phyloP scores from a whole-genome alignment of 1,140 invertebrate species.

The Drosophila fuyamai region DNA sequence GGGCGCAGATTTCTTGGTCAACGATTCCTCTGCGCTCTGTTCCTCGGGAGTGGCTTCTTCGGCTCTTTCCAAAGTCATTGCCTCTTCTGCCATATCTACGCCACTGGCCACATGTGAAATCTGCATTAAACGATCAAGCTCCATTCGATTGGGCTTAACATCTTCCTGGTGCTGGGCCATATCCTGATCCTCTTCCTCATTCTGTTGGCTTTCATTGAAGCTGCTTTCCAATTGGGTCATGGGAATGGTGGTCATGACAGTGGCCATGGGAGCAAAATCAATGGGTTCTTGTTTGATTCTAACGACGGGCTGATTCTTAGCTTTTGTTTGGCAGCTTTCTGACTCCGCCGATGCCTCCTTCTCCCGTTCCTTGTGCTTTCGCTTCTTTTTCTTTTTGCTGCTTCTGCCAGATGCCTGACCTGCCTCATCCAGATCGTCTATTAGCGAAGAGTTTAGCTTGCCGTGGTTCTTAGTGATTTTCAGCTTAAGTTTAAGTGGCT shows the following conservation, averaged over 20 bases:
- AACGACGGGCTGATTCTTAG: not conserved
- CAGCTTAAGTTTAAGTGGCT: constrained; percentile 70
- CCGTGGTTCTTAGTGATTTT: constrained; percentile 83
- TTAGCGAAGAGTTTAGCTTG: constrained; percentile 75
- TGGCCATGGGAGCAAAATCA: constrained; percentile 43
- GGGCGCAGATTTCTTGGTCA: not conserved
- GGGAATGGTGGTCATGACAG: constrained; percentile 79
- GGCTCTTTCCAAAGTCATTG: constrained; percentile 37
- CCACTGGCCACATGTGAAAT: constrained; percentile 72
- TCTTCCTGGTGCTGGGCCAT: constrained; percentile 30
- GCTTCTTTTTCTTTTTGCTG: constrained; percentile 78
- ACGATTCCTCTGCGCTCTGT: not conserved
- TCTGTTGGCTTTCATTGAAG: constrained; percentile 14
- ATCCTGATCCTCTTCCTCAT: constrained; percentile 6
- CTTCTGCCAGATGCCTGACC: constrained; percentile 34
- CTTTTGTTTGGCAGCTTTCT: not conserved
- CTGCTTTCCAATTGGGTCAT: constrained; percentile 63
- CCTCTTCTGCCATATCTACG: constrained; percentile 67
- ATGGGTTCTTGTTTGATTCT: constrained; percentile 66
- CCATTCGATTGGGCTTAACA: constrained; percentile 73
- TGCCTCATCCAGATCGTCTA: constrained; percentile 63
- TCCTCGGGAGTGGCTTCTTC: constrained; percentile 45
- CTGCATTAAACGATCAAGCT: constrained; percentile 73
- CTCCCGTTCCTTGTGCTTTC: constrained; percentile 65
- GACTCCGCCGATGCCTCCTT: constrained; percentile 27